These are phyloP conservation scores for Nymphicus hollandicus DNA, from an alignment of 2,113 vertebrate genomes.

Conservation along the genomic window DNA sequence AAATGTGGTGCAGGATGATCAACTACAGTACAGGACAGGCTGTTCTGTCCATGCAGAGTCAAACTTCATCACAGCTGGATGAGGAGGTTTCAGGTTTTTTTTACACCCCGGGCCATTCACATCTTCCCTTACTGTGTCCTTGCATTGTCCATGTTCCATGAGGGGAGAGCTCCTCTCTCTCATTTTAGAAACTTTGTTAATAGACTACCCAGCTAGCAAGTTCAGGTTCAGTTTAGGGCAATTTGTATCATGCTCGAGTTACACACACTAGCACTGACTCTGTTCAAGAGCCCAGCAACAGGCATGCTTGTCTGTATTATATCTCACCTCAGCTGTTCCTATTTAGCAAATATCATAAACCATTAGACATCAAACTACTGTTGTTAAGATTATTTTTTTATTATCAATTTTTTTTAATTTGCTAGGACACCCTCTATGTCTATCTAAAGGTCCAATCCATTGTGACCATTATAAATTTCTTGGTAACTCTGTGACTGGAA, in stretches of 20 bases:
- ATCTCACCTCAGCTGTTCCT: not conserved
- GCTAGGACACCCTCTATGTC: not conserved
- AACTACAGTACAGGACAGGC: not conserved
- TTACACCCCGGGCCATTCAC: not conserved
- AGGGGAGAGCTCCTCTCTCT: not conserved
- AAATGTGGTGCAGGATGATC: not conserved
- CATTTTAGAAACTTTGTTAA: not conserved
- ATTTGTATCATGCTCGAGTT: not conserved
- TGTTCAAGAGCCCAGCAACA: not conserved
- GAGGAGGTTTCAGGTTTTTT: not conserved
- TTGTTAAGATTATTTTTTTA: not conserved
- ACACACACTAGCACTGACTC: fast-evolving
- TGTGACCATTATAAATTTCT: not conserved
- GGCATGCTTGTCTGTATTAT: not conserved
- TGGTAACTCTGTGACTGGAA: not conserved
- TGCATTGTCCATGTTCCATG: not conserved
- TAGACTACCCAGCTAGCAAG: not conserved
- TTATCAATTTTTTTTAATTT: not conserved
- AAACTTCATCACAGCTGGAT: not conserved
- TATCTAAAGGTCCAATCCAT: not conserved
- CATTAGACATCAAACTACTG: not conserved
- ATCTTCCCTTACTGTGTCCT: not conserved
- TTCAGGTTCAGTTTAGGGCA: not conserved
- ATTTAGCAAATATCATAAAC: not conserved
- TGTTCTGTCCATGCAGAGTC: not conserved